These are phyloP conservation scores for Zootermopsis nevadensis DNA, from an alignment of 2,888 invertebrate genomes.

Conservation along the genomic window DNA sequence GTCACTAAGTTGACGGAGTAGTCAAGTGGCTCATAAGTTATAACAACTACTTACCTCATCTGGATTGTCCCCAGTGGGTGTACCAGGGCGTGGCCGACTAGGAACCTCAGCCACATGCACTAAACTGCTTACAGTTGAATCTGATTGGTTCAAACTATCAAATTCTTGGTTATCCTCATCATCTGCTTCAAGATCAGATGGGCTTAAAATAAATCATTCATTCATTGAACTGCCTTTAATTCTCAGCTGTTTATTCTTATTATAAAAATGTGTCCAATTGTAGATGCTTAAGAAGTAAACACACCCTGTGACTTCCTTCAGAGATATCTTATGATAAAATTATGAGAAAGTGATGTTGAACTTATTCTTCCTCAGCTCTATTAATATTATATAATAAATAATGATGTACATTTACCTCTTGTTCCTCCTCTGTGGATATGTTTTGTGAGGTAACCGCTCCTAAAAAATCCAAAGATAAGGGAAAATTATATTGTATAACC, in stretches of 20 bases:
- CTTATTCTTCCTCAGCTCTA: too few species aligned
- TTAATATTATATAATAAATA: too few species aligned
- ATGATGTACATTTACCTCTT: conserved; percentile 61
- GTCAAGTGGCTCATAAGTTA: neutral
- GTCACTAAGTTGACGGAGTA: neutral
- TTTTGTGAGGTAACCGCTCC: conserved; percentile 59
- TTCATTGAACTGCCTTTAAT: too few species aligned
- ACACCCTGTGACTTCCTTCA: too few species aligned
- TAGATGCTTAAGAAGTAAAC: too few species aligned
- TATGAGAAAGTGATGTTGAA: too few species aligned
- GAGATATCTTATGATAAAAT: too few species aligned
- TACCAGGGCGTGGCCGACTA: conserved; percentile 58
- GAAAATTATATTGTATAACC: too few species aligned
- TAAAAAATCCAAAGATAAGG: conserved; percentile 53
- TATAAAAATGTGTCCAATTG: too few species aligned
- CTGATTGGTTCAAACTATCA: conserved; percentile 66
- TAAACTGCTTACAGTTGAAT: conserved; percentile 57
- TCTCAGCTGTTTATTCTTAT: too few species aligned
- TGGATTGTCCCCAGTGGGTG: conserved; percentile 62
- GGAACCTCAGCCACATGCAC: conserved; percentile 52
- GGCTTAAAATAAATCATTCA: conserved; percentile 59
- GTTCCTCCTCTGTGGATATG: conserved; percentile 63
- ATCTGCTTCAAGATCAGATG: conserved; percentile 71
- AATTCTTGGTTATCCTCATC: conserved; percentile 70
- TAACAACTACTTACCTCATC: conserved; percentile 59